A percentile compares a stretch with the other conserved stretches of the same genome.
phyloP scores from a whole-genome alignment of 2,797 vertebrate species.

The Monodelphis domestica region DNA sequence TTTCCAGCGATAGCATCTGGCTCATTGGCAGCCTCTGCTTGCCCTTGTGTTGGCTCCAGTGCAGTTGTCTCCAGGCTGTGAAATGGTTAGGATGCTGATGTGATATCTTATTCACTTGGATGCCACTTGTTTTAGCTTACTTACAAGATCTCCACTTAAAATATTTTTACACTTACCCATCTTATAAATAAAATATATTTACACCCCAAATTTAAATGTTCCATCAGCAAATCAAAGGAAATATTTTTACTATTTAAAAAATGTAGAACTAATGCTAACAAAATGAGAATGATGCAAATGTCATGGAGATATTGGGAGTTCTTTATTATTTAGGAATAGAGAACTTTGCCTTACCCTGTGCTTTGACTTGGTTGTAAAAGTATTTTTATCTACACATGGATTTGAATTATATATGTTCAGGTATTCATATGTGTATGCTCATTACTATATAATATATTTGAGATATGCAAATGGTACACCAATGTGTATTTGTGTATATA shows the following conservation, averaged over 20 bases:
- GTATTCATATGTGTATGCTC: neutral
- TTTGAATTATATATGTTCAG: neutral
- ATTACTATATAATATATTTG: neutral
- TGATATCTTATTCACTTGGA: conserved; percentile 82
- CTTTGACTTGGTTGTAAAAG: neutral
- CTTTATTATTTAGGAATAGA: neutral
- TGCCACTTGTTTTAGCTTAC: conserved; percentile 72
- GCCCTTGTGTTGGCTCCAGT: conserved; percentile 75
- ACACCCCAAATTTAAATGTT: conserved; percentile 39
- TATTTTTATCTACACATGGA: neutral
- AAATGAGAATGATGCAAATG: neutral
- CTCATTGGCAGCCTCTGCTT: conserved; percentile 79
- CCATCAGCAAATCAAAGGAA: neutral
- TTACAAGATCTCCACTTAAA: conserved; percentile 52
- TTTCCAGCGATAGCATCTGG: conserved; percentile 83
- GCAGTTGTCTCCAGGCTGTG: conserved; percentile 82
- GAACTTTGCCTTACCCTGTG: neutral
- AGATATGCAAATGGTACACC: neutral
- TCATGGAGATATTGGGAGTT: neutral
- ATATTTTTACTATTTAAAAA: neutral
- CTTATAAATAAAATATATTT: conserved; percentile 55
- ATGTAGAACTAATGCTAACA: neutral
- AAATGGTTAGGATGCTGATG: conserved; percentile 81
- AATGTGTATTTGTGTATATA: neutral
- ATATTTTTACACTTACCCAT: conserved; percentile 50